Base-by-base conservation (phyloP, 2,797 vertebrate species). In the Xenops minutus region DNA sequence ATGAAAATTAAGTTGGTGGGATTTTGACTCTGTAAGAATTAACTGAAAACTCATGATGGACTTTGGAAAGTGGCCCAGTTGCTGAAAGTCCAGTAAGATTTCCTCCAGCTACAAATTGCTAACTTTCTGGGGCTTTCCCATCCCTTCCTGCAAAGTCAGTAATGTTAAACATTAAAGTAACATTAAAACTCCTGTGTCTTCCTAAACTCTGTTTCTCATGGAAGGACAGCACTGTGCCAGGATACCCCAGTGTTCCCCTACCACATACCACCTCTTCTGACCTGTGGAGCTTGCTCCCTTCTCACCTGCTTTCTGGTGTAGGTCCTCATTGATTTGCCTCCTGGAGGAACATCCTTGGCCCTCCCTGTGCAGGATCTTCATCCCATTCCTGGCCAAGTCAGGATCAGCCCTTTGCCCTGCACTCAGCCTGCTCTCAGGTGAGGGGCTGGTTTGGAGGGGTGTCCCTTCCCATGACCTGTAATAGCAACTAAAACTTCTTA, bases 11-110 rank as follows among this genome's bases (percentile, higher is more conserved):
- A 79, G 77, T 77, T 0, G 9, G 56, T 95, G 89, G 88, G 89
- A 95, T 96, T 94, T 88, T 79, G 48, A 64, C 86, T 79, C 56
- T 85, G 18, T 81, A 92, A 24, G 80, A 85, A 92, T 90, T 67
- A 90, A 93, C 76, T 19, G 85, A 94, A 92, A 93, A 64, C 41
- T 92, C 79, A 76, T 58, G 79, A 93, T 62, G 49, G 77, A 61
- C 63, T 79, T 96, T 96, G 96, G 96, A 95, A 87, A 14, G 29
- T 52, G 26, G 83, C 95, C 94, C 85, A 90, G 83, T 74, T 79
- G 54, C 67, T 95, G 74, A 62, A 92, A 96, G 73, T 48, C 80
- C 74, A 85, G 61, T 71, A 93, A 81, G 62, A 95, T 84, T 95
- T 89, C 81, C 71, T 92, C 56, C 44, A 79, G 71, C 56, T 44